phyloP scores from a whole-genome alignment of 1,140 invertebrate species.

The Papilio polytes region DNA sequence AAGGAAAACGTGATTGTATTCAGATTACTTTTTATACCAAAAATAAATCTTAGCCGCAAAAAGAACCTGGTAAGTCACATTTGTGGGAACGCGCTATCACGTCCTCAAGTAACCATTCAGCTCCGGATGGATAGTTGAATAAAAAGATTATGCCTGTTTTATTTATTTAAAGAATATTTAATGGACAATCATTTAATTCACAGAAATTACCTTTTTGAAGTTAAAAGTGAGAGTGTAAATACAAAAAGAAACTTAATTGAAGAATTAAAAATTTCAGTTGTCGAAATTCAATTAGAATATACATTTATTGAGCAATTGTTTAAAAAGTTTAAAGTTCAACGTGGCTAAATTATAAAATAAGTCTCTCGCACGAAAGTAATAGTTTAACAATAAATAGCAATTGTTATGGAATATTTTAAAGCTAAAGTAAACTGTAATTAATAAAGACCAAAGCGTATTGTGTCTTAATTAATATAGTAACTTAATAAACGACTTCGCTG shows the following conservation, averaged over 20 bases:
- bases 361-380: no score
- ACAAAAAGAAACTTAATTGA: background rate
- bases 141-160: background rate
- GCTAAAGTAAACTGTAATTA: background rate
- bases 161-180: background rate
- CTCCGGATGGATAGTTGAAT: background rate
- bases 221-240: no score
- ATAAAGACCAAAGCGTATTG: background rate
- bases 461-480: slow-evolving; percentile 14
- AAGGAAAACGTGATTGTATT: slow-evolving; percentile 77
- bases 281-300: no score
- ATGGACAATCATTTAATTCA: background rate
- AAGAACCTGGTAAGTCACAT: slow-evolving; percentile 78
- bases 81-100: slow-evolving; percentile 69
- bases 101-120: slow-evolving; percentile 29
- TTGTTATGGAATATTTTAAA: background rate
- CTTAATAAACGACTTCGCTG: slow-evolving; percentile 9
- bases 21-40: slow-evolving; percentile 71
- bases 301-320: no score
- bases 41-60: slow-evolving; percentile 67
- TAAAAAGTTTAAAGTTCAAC: no score
- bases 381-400: background rate
- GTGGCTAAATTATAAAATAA: background rate
- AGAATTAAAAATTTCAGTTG: background rate
- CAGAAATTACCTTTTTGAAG: no score